Evolutionary conservation across 2,797 vertebrate species (phyloP).

Genomic region (Spinus pinus): DNA sequence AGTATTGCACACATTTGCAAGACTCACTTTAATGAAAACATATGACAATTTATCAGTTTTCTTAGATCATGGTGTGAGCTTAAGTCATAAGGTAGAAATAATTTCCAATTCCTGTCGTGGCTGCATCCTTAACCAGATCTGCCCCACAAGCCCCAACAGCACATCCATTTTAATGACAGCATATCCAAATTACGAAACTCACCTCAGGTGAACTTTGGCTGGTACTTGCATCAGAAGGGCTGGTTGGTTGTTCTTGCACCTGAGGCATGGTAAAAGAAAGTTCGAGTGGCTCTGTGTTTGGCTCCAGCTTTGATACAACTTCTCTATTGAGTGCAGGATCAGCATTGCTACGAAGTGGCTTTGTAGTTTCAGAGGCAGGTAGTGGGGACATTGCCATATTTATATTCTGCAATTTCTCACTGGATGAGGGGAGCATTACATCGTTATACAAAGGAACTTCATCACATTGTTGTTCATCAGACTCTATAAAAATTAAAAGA

Average conservation of each 20-base stretch:
- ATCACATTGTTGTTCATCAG: constrained; percentile 84
- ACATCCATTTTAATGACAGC: background rate
- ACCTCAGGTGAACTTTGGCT: constrained; percentile 86
- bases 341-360: constrained; percentile 78
- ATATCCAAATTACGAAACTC: constrained; percentile 5
- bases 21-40: background rate
- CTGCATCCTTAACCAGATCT: background rate
- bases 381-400: constrained; percentile 85
- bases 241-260: constrained; percentile 74
- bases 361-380: constrained; percentile 80
- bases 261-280: constrained; percentile 80
- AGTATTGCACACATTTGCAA: background rate
- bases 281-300: constrained; percentile 76
- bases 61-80: background rate
- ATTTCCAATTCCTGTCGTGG: background rate
- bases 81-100: background rate
- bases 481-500: constrained; percentile 77
- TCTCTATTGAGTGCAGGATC: constrained; percentile 79
- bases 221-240: constrained; percentile 76
- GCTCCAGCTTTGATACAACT: constrained; percentile 80
- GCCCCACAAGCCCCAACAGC: background rate
- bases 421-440: constrained; percentile 93
- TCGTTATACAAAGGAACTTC: constrained; percentile 94
- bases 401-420: constrained; percentile 82
- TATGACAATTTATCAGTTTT: background rate